Conservation (phyloP, 2,797 vertebrate genomes). For the Balearica regulorum region DNA sequence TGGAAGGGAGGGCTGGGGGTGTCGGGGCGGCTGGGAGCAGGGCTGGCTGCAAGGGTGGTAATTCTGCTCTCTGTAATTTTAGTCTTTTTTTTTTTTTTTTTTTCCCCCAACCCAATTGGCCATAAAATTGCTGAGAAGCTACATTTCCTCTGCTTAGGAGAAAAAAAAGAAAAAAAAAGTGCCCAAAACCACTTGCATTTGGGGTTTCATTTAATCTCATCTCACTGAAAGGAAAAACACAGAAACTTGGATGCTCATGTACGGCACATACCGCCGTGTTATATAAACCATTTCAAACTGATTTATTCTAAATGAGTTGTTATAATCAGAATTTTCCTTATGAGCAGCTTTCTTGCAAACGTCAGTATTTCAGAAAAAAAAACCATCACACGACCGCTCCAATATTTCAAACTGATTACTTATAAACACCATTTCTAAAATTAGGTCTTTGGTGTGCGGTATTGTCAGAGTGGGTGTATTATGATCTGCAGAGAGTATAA, state of each 20-base stretch:
- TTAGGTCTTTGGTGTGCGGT: slow-evolving; percentile 57
- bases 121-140: slow-evolving; percentile 53
- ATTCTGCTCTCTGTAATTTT: not conserved
- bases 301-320: slow-evolving; percentile 69
- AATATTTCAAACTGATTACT: slow-evolving; percentile 73
- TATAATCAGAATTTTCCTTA: slow-evolving; percentile 69
- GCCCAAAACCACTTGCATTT: slow-evolving; percentile 37
- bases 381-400: not conserved
- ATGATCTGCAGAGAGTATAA: slow-evolving; percentile 41
- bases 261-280: not conserved
- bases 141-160: slow-evolving; percentile 31
- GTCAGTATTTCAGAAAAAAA: slow-evolving; percentile 52
- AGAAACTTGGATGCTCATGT: not conserved
- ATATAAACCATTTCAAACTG: slow-evolving; percentile 57
- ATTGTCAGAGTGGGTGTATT: slow-evolving; percentile 61
- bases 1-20: not conserved
- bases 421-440: slow-evolving; percentile 69
- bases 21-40: not conserved
- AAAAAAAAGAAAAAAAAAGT: not conserved
- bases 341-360: slow-evolving; percentile 68
- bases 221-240: slow-evolving; percentile 18
- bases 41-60: not conserved
- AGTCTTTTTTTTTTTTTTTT: not conserved
- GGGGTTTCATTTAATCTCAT: slow-evolving; percentile 64
- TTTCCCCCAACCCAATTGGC: slow-evolving; percentile 11